Percentiles rank a stretch among this genome's conserved stretches.
These are phyloP conservation scores for Lanius ludovicianus DNA, from an alignment of 2,113 vertebrate species.

Conservation along the genomic window DNA sequence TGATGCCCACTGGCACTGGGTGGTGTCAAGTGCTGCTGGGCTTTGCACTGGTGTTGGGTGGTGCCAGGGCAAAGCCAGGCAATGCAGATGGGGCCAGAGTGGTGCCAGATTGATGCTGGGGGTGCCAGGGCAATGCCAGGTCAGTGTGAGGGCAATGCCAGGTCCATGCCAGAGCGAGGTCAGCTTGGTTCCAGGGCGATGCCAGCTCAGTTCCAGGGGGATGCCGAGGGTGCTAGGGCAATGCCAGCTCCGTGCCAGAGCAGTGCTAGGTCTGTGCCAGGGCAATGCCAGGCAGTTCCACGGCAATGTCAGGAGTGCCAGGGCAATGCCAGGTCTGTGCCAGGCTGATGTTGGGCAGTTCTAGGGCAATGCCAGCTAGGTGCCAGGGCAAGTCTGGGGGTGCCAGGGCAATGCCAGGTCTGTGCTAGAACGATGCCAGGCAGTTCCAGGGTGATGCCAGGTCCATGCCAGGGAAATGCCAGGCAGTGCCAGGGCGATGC, in stretches of 20 bases:
- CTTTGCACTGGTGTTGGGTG: background rate
- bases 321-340: fast-evolving
- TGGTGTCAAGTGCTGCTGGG: background rate
- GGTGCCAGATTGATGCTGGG: too few species aligned
- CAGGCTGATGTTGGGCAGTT: too few species aligned
- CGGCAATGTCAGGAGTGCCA: fast-evolving
- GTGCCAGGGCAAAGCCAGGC: too few species aligned
- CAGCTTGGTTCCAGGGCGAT: too few species aligned
- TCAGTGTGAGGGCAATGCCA: fast-evolving
- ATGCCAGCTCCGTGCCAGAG: too few species aligned
- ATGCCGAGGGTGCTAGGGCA: fast-evolving
- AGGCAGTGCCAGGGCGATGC: background rate
- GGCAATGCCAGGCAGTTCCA: fast-evolving
- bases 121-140: too few species aligned
- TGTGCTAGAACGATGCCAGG: fast-evolving
- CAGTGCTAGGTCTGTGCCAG: background rate
- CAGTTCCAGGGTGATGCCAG: fast-evolving
- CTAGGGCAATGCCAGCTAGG: fast-evolving
- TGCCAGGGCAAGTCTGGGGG: fast-evolving
- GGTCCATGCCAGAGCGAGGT: fast-evolving
- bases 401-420: background rate
- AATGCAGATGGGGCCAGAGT: background rate
- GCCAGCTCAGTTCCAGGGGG: too few species aligned
- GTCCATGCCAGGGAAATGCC: fast-evolving
- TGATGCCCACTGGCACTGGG: background rate